Conservation (phyloP, 2,797 vertebrate genomes). For the Malurus leucopterus region DNA sequence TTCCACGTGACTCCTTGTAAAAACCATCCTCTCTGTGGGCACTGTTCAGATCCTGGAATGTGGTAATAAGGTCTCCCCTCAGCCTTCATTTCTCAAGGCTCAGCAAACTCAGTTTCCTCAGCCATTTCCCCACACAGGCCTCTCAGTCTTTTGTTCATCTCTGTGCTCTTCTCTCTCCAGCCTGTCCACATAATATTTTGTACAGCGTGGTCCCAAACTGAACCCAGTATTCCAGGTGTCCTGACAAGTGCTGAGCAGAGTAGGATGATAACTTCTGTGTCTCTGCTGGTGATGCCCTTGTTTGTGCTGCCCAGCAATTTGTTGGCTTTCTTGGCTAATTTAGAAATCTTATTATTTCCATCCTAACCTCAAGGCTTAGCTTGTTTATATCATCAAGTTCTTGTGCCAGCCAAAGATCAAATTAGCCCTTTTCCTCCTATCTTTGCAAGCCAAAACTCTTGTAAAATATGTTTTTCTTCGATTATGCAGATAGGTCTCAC, state of each 20-base stretch:
- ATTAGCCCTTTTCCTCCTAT: not conserved
- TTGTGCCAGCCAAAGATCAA: not conserved
- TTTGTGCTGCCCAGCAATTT: not conserved
- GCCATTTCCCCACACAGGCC: not conserved
- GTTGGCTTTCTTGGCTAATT: not conserved
- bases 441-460: not conserved
- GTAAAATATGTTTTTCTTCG: not conserved
- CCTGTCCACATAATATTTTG: not conserved
- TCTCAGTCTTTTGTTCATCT: not conserved
- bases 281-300: not conserved
- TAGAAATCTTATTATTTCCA: not conserved
- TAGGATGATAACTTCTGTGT: not conserved
- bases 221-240: not conserved
- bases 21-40: not conserved
- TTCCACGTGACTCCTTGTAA: not conserved
- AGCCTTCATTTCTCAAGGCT: not conserved
- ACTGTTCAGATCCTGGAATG: not conserved
- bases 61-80: not conserved
- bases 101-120: not conserved
- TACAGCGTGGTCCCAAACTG: rapidly evolving
- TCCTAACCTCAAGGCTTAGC: not conserved
- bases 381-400: not conserved
- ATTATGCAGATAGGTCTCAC: not conserved
- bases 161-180: not conserved
- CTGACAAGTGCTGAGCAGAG: not conserved